phyloP scores from a whole-genome alignment of 2,888 invertebrate genomes.

The Amblyteles armatorius region DNA sequence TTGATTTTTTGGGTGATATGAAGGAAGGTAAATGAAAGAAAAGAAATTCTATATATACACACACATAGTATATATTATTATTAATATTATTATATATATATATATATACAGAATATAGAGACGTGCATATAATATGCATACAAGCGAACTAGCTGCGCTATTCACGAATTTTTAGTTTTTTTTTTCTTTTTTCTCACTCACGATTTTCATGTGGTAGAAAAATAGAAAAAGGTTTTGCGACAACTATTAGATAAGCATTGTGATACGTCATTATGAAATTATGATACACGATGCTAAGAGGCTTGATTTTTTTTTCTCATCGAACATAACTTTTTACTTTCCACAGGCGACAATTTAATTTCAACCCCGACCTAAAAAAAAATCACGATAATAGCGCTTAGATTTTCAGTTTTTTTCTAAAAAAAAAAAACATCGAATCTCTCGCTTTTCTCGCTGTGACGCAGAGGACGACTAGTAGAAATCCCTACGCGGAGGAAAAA shows the following conservation, averaged over 20 bases:
- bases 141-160: conserved; percentile 58
- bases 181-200: conserved; percentile 32
- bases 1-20: conserved; percentile 81
- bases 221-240: conserved; percentile 2
- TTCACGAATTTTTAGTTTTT: conserved; percentile 47
- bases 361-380: background rate
- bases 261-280: conserved; percentile 49
- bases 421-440: background rate
- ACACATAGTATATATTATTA: conserved; percentile 57
- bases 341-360: background rate
- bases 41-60: conserved; percentile 65
- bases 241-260: conserved; percentile 43
- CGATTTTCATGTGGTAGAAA: conserved; percentile 24
- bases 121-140: conserved; percentile 59
- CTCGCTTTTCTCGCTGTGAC: background rate
- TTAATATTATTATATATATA: conserved; percentile 47
- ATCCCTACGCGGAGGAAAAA: background rate
- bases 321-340: background rate
- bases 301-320: conserved; percentile 37
- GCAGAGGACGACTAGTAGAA: background rate
- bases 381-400: background rate
- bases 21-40: conserved; percentile 70
- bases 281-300: conserved; percentile 51
- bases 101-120: conserved; percentile 51
- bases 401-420: background rate